Percentiles rank a stretch among this genome's conserved stretches.
Evolutionary conservation across 2,113 vertebrate genomes (phyloP).

Genomic region (Dipodomys ordii): DNA sequence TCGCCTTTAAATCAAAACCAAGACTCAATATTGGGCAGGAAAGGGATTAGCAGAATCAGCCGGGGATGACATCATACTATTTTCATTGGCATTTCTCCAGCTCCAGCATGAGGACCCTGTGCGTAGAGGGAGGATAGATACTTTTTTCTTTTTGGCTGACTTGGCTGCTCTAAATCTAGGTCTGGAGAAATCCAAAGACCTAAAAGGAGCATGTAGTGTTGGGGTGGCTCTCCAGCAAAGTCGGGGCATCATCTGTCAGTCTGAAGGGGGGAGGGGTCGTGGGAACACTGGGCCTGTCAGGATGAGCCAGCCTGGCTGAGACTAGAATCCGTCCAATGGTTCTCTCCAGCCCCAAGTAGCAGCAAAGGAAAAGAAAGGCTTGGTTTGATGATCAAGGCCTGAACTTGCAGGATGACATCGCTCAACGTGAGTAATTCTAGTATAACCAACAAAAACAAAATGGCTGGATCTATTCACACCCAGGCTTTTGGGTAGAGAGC

Average conservation of each 20-base stretch:
- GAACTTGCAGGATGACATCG: background rate
- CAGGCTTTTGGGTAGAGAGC: background rate
- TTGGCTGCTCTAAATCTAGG: constrained; percentile 18
- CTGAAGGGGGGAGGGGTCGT: background rate
- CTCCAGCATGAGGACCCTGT: constrained; percentile 54
- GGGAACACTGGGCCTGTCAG: background rate
- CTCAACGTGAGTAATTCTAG: background rate
- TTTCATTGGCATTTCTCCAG: constrained; percentile 76
- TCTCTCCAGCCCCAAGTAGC: background rate
- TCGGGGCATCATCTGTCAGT: background rate
- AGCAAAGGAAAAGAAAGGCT: background rate
- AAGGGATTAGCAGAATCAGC: constrained; percentile 77
- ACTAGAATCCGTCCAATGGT: background rate
- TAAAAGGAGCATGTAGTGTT: background rate
- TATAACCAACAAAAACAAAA: background rate
- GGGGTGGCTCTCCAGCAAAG: background rate
- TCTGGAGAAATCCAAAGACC: constrained; percentile 22
- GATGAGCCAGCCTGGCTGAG: background rate
- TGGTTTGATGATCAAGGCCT: background rate
- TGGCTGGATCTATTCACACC: background rate
- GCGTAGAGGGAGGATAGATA: constrained; percentile 19
- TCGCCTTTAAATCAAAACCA: constrained; percentile 78
- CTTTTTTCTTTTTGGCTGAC: constrained; percentile 50
- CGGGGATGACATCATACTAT: constrained; percentile 75
- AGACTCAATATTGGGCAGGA: constrained; percentile 72